Percentiles rank a stretch among this genome's conserved stretches.
Evolutionary conservation across 2,797 vertebrate species (phyloP).

Genomic region (Macrochelys suwanniensis): DNA sequence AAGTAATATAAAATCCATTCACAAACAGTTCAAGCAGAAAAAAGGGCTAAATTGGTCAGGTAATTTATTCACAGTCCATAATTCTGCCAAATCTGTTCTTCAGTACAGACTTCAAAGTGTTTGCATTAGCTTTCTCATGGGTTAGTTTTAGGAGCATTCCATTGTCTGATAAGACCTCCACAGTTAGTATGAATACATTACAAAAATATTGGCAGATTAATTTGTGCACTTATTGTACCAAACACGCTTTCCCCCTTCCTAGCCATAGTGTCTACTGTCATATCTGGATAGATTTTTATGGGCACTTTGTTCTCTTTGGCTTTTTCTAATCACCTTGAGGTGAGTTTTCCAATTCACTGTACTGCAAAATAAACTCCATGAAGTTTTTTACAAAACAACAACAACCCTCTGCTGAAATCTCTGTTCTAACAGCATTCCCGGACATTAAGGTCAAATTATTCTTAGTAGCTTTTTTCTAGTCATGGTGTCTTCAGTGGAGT

Average conservation of each 20-base stretch:
- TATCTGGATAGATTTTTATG: background rate
- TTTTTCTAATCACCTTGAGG: background rate
- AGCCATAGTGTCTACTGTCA: background rate
- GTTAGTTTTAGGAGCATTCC: background rate
- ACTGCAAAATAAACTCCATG: background rate
- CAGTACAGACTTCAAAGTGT: background rate
- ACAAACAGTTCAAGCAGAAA: background rate
- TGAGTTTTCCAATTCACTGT: background rate
- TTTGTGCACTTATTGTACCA: background rate
- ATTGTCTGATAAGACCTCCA: background rate
- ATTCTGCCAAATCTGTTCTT: background rate
- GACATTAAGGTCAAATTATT: background rate
- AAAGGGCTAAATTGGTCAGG: background rate
- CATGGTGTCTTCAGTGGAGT: background rate
- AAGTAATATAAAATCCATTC: background rate
- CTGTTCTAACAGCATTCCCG: background rate
- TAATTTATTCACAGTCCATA: background rate
- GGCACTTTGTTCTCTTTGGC: background rate
- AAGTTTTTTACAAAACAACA: background rate
- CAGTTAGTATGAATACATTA: background rate
- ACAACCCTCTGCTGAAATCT: background rate
- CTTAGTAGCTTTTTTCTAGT: background rate
- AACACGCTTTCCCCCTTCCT: background rate
- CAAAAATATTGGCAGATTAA: background rate
- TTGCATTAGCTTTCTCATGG: background rate